Evolutionary conservation across 1,140 invertebrate species (phyloP).

Genomic region (Drosophila malerkotliana): DNA sequence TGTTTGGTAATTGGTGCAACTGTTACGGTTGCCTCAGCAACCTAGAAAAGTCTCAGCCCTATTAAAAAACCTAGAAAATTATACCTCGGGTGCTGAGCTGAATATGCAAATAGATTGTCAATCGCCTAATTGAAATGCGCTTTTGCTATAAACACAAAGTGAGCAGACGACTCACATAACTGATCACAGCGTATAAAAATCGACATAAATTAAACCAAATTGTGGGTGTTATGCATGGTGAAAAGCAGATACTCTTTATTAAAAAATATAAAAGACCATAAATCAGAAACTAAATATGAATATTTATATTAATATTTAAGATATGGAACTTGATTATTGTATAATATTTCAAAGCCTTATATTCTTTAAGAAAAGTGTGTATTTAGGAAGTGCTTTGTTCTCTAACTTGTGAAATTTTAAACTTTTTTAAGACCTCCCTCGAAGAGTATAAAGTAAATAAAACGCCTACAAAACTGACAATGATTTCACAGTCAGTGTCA

Average conservation of each 20-base stretch:
- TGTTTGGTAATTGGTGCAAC: background rate
- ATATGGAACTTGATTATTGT: too few relatives aligned
- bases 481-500: slow-evolving; percentile 30
- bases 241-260: slow-evolving; percentile 12
- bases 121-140: slow-evolving; percentile 49
- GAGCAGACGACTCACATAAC: slow-evolving; percentile 1
- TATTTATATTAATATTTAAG: too few relatives aligned
- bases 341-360: too few relatives aligned
- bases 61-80: background rate
- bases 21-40: background rate
- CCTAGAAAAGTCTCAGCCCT: background rate
- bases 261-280: too few relatives aligned
- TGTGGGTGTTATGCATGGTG: too few relatives aligned
- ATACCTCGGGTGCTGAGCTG: background rate
- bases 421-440: background rate
- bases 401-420: background rate
- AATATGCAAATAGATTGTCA: slow-evolving; percentile 25
- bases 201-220: slow-evolving; percentile 31
- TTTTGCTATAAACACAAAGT: slow-evolving; percentile 14
- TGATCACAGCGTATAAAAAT: slow-evolving; percentile 36
- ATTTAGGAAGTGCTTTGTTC: too few relatives aligned
- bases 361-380: too few relatives aligned
- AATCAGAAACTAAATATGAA: background rate
- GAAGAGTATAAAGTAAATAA: slow-evolving; percentile 3
- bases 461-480: slow-evolving; percentile 26